Percentiles rank a stretch among this genome's conserved stretches.
Conservation (phyloP, 2,113 vertebrate genomes). For the Hemicordylus capensis region DNA sequence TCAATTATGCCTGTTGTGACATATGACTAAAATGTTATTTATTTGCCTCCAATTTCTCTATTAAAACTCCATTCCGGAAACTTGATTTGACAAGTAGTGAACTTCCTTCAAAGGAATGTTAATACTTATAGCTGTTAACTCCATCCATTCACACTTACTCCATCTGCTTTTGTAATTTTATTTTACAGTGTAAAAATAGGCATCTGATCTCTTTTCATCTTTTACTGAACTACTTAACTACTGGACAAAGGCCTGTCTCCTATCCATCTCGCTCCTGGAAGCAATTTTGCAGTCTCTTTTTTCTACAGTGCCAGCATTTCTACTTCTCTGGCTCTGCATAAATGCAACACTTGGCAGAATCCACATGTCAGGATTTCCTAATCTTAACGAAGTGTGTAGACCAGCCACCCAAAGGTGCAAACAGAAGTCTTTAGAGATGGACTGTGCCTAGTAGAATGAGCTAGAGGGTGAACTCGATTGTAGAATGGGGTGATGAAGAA, state of each 20-base stretch:
- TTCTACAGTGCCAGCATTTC: not conserved
- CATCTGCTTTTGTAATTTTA: not conserved
- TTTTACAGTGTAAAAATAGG: not conserved
- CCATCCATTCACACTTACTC: not conserved
- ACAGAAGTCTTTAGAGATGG: not conserved
- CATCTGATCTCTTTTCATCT: not conserved
- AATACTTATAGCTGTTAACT: not conserved
- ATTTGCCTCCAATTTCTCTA: not conserved
- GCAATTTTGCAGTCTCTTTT: not conserved
- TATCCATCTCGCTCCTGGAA: not conserved
- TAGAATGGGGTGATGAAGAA: not conserved
- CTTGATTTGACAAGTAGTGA: not conserved
- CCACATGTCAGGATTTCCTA: not conserved
- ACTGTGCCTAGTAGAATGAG: not conserved
- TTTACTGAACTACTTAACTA: not conserved
- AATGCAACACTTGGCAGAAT: not conserved
- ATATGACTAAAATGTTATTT: not conserved
- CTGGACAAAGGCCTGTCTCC: no score
- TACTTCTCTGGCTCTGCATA: no score
- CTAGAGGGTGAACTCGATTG: not conserved
- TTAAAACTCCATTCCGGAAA: not conserved
- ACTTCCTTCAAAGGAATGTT: not conserved
- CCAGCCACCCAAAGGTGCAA: not conserved
- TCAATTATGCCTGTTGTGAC: slow-evolving; percentile 11
- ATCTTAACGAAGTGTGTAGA: not conserved